Percentiles rank a stretch among this genome's conserved stretches.
phyloP scores from a whole-genome alignment of 2,888 invertebrate genomes.

The Microctonus hyperodae region DNA sequence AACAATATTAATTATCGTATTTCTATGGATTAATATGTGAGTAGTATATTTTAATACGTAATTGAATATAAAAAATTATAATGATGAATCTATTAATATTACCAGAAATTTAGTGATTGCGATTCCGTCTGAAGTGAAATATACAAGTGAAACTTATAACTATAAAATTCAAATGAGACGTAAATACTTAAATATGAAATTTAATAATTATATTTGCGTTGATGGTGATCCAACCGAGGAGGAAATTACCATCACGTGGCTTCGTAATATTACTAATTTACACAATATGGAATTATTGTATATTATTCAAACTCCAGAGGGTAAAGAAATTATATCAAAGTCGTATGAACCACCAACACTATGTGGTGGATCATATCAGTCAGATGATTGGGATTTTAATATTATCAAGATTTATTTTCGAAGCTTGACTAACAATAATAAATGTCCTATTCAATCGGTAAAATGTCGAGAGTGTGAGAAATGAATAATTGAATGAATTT shows the following conservation, averaged over 20 bases:
- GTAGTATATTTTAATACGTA: background rate
- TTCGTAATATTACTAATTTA: conserved; percentile 6
- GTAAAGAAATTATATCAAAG: conserved; percentile 30
- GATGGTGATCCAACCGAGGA: conserved; percentile 29
- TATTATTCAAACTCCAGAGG: conserved; percentile 30
- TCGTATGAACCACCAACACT: conserved; percentile 26
- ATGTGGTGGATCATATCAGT: conserved; percentile 28
- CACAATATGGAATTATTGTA: conserved; percentile 25
- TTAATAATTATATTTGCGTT: conserved; percentile 29
- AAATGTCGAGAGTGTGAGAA: conserved; percentile 10
- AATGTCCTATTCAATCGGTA: conserved; percentile 32
- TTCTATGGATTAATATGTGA: background rate
- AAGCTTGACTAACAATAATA: conserved; percentile 30
- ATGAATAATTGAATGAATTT: background rate
- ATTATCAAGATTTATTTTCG: conserved; percentile 37
- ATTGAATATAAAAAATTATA: background rate
- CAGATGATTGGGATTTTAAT: conserved; percentile 35
- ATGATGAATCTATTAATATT: background rate
- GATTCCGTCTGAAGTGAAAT: background rate
- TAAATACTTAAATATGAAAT: conserved; percentile 31
- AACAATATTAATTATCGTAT: background rate
- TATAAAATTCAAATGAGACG: conserved; percentile 26
- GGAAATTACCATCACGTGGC: conserved; percentile 26
- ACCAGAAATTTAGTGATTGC: background rate
- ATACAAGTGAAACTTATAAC: background rate